A percentile compares a stretch with the other conserved stretches of the same genome.
phyloP scores from a whole-genome alignment of 2,888 invertebrate genomes.

The Anthophora plumipes region DNA sequence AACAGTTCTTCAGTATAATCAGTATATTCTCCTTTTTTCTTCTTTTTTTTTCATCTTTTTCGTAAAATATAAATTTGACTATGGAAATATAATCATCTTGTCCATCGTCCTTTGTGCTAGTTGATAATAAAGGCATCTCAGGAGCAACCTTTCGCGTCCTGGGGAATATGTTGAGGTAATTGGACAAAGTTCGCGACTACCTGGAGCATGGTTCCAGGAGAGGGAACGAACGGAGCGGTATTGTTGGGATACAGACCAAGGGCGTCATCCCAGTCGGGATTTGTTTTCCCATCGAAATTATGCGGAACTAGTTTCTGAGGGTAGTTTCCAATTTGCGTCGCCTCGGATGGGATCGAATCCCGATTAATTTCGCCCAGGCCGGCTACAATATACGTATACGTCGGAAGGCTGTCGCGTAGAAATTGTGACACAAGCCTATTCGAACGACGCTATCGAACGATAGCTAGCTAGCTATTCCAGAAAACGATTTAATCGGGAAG shows the following conservation, averaged over 20 bases:
- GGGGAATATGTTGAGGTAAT: slow-evolving; percentile 47
- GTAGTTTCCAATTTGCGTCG: slow-evolving; percentile 81
- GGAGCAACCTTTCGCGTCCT: not conserved
- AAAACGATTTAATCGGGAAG: slow-evolving; percentile 78
- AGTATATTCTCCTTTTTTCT: no score
- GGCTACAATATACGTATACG: slow-evolving; percentile 56
- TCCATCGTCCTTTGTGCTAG: not conserved
- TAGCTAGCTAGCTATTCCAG: slow-evolving; percentile 48
- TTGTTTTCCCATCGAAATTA: slow-evolving; percentile 81
- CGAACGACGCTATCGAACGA: no score
- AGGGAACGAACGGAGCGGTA: slow-evolving; percentile 13
- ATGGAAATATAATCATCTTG: not conserved
- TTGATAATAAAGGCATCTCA: slow-evolving; percentile 25
- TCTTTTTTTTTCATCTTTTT: no score
- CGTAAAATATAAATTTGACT: not conserved
- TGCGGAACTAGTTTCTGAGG: slow-evolving; percentile 81
- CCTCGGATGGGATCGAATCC: slow-evolving; percentile 78
- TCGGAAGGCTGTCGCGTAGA: slow-evolving; percentile 60
- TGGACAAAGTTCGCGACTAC: slow-evolving; percentile 48
- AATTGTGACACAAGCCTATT: slow-evolving; percentile 71
- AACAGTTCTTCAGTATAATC: no score
- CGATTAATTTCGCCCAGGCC: slow-evolving; percentile 78
- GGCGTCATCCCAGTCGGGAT: slow-evolving; percentile 64
- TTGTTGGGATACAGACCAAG: slow-evolving; percentile 55
- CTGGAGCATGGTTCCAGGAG: slow-evolving; percentile 6